These are phyloP conservation scores for Sphecodes monilicornis DNA, from an alignment of 2,888 invertebrate genomes.

Conservation along the genomic window DNA sequence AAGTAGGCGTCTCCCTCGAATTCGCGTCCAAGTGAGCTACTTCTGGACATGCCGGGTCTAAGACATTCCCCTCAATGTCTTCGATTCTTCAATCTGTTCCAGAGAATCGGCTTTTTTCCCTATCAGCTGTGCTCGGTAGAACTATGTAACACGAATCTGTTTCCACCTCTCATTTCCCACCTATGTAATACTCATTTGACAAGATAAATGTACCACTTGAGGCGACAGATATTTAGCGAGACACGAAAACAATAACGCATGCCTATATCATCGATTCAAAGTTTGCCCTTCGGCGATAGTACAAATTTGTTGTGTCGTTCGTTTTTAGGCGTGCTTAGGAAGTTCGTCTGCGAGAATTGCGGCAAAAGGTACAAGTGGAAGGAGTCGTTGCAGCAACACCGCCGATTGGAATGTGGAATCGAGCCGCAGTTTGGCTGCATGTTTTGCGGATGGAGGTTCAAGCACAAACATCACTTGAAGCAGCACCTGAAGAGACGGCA, in stretches of 20 bases:
- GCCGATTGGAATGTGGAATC: conserved; percentile 79
- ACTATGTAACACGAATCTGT: not conserved
- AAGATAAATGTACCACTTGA: not conserved
- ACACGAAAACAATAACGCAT: not conserved
- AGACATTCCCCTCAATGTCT: not conserved
- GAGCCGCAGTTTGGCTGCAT: conserved; percentile 78
- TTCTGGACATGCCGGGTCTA: no score
- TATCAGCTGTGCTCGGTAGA: not conserved
- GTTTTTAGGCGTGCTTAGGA: conserved; percentile 45
- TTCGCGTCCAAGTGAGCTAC: no score
- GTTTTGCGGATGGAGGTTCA: conserved; percentile 71
- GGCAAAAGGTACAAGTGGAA: conserved; percentile 76
- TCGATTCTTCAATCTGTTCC: not conserved
- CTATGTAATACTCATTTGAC: not conserved
- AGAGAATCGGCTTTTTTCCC: not conserved
- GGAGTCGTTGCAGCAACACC: conserved; percentile 76
- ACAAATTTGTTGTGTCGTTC: conserved; percentile 32
- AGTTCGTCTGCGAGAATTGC: conserved; percentile 67
- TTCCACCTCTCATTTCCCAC: not conserved
- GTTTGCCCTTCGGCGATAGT: not conserved
- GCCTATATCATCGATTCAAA: not conserved
- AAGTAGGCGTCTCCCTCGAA: no score
- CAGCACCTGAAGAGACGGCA: conserved; percentile 61
- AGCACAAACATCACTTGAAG: conserved; percentile 71
- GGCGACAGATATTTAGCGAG: not conserved